Conservation (phyloP, 1,140 invertebrate genomes). For the Triops cancriformis region DNA sequence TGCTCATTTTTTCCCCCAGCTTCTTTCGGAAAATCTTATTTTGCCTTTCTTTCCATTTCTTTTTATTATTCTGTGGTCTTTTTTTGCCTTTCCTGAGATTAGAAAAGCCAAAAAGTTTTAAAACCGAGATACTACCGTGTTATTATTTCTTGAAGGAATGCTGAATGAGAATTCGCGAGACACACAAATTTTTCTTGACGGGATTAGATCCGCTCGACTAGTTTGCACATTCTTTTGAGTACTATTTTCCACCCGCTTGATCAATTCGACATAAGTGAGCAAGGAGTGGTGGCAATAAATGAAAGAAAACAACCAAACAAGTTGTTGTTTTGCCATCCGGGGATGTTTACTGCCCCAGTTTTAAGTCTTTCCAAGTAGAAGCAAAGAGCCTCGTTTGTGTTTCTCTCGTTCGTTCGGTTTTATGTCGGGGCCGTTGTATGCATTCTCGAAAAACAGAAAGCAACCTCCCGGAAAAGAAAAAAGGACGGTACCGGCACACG, state of each 20-base stretch:
- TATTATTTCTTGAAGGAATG: no score
- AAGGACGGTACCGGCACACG: neutral
- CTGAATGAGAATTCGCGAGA: no score
- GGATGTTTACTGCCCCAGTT: neutral
- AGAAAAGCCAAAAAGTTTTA: no score
- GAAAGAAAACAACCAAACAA: constrained; percentile 1
- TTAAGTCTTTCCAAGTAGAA: constrained; percentile 7
- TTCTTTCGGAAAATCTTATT: no score
- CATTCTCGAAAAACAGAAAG: neutral
- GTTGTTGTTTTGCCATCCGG: neutral
- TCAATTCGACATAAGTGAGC: neutral
- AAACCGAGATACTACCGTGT: no score
- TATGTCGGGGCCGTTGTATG: neutral
- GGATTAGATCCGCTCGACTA: neutral
- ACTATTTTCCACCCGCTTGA: neutral
- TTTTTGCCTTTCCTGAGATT: no score
- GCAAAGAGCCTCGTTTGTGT: neutral
- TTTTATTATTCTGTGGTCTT: no score
- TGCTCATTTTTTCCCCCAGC: neutral
- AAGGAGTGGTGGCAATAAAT: neutral
- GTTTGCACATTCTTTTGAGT: neutral
- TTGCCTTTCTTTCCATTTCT: no score
- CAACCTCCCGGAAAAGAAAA: neutral
- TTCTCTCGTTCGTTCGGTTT: neutral
- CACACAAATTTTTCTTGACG: neutral